Evolutionary conservation across 2,888 invertebrate genomes (phyloP), one percentile per base, ranked within the genome.

Genomic region (Tiphia femorata): DNA sequence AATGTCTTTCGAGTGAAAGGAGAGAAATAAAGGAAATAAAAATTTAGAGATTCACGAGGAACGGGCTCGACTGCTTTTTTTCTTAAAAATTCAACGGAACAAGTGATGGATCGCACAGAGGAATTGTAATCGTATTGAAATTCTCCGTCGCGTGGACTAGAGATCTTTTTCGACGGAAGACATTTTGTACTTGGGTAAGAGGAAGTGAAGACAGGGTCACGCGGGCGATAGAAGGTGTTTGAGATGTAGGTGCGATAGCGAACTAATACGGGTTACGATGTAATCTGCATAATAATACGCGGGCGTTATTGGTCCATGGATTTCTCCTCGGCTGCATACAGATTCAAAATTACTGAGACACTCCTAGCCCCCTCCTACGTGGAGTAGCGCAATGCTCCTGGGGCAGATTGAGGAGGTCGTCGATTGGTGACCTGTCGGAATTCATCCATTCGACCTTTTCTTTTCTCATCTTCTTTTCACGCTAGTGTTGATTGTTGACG

Each of bases 221-320:
- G 62, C 35, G 35, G 33, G 2, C 41, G 43, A n/a, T 12, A 44
- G 61, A 58, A 64, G 66, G 62, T 73, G 76, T 73, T 80, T 73
- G 74, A 79, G 78, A 79, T 78, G 76, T 75, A 69, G 71, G 73
- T 62, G 70, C 64, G 81, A 81, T 82, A 82, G 78, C 76, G 76
- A 81, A 80, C 81, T 80, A 80, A 81, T 81, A 80, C 77, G 73
- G 77, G 78, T 79, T 81, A 78, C 79, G 67, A 70, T 73, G 73
- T 76, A 81, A 82, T 82, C 77, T 82, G 79, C 82, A 82, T 82
- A 78, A 82, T 81, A 82, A 82, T 80, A 70, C 76, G 65, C 66
- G 65, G 57, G 70, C 74, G 75, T 79, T 81, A 81, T 78, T 80
- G 78, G 75, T 69, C 73, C 64, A 75, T 72, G 76, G 76, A 77